Conservation (phyloP, 2,797 vertebrate species). For the Tenualosa ilisha region DNA sequence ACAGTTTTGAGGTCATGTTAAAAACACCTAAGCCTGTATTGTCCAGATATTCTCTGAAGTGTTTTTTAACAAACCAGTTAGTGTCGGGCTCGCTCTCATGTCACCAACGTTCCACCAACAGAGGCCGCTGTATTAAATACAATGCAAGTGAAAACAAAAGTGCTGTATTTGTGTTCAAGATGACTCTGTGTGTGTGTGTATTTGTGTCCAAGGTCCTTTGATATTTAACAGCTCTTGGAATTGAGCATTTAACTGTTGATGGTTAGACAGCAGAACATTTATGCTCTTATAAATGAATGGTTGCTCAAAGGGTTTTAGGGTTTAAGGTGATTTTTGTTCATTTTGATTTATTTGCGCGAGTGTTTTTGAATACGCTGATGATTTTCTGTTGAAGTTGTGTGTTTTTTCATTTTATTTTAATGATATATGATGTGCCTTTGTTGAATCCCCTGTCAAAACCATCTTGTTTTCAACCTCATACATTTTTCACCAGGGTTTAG, state of each 20-base stretch:
- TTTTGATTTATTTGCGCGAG: not conserved
- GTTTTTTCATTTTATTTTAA: not conserved
- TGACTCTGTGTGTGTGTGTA: too few species aligned
- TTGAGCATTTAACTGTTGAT: not conserved
- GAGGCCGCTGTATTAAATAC: too few species aligned
- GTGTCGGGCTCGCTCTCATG: too few species aligned
- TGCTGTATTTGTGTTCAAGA: too few species aligned
- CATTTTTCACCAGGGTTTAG: constrained; percentile 77
- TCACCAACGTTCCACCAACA: too few species aligned
- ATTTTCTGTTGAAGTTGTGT: not conserved
- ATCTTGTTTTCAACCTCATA: not conserved
- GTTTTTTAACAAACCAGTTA: too few species aligned
- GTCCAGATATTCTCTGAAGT: too few species aligned
- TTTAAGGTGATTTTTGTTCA: not conserved
- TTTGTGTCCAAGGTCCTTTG: not conserved
- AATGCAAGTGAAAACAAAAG: too few species aligned
- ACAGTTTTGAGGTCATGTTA: too few species aligned
- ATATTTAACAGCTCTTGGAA: not conserved
- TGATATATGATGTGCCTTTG: not conserved
- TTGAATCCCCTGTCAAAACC: not conserved
- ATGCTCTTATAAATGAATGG: not conserved
- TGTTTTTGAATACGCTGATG: not conserved
- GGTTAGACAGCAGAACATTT: not conserved
- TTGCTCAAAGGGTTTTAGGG: not conserved
- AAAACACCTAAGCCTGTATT: too few species aligned